Evolutionary conservation across 2,797 vertebrate species (phyloP).

Genomic region (Halcyon chelicuti): DNA sequence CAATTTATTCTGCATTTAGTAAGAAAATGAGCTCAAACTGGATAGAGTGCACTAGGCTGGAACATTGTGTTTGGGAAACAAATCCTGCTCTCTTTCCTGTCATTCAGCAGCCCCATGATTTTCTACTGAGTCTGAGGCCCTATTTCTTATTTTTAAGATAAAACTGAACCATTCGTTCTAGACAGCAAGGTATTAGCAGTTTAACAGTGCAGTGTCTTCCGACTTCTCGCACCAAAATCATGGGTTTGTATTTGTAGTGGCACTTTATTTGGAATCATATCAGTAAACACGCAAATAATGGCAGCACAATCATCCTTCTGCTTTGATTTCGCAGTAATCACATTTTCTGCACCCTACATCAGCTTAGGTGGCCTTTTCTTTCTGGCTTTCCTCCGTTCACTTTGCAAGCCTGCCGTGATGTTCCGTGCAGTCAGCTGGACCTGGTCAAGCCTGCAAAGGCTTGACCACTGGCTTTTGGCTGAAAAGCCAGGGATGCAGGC

Average conservation of each 20-base stretch:
- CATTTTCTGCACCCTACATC: neutral
- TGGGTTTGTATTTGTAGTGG: neutral
- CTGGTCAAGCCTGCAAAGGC: neutral
- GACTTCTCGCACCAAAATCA: neutral
- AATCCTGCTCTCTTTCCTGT: fast-evolving
- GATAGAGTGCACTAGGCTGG: neutral
- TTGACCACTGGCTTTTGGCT: neutral
- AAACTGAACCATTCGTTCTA: neutral
- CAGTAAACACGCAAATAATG: neutral
- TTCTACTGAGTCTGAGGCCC: neutral
- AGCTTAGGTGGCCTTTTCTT: neutral
- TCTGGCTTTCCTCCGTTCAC: neutral
- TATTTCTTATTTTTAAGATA: neutral
- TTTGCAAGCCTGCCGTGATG: neutral
- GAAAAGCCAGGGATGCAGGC: neutral
- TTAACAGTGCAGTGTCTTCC: neutral
- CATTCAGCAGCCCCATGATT: neutral
- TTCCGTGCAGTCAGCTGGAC: neutral
- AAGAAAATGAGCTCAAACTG: neutral
- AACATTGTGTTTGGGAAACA: neutral
- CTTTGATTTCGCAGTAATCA: neutral
- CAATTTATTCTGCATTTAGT: neutral
- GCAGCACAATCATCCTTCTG: neutral
- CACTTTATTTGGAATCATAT: neutral
- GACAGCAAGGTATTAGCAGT: neutral